A percentile compares a stretch with the other conserved stretches of the same genome.
Conservation (phyloP, 2,888 invertebrate species). For the Chironomus riparius region DNA sequence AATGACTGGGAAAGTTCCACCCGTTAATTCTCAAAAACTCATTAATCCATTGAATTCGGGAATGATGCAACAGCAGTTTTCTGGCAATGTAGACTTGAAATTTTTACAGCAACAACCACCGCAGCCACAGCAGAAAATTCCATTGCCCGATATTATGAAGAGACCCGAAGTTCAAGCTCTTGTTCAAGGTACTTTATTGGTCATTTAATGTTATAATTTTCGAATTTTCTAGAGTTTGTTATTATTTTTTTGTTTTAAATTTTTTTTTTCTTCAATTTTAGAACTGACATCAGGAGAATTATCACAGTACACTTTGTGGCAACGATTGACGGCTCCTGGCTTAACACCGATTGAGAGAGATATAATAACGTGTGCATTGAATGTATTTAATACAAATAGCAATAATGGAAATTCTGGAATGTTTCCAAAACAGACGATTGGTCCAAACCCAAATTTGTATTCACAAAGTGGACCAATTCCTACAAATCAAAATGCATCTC, state of each 20-base stretch:
- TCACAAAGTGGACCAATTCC: slow-evolving; percentile 40
- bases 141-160: slow-evolving; percentile 50
- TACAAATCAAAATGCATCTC: slow-evolving; percentile 38
- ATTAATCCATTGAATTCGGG: background rate
- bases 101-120: slow-evolving; percentile 30
- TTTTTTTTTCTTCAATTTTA: slow-evolving; percentile 34
- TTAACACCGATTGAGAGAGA: slow-evolving; percentile 66
- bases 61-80: background rate
- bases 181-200: slow-evolving; percentile 50
- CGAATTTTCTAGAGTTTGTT: too few relatives aligned
- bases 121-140: slow-evolving; percentile 36
- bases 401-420: background rate
- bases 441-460: slow-evolving; percentile 30
- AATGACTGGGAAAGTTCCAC: background rate
- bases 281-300: slow-evolving; percentile 70
- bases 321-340: slow-evolving; percentile 65
- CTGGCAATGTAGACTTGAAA: slow-evolving; percentile 13
- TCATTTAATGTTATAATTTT: too few relatives aligned
- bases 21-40: slow-evolving; percentile 15
- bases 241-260: slow-evolving; percentile 3
- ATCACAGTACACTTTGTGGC: slow-evolving; percentile 62
- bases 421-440: slow-evolving; percentile 35
- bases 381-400: slow-evolving; percentile 35
- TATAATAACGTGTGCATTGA: slow-evolving; percentile 55
- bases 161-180: slow-evolving; percentile 70